Evolutionary conservation across 2,888 invertebrate species (phyloP), one percentile per base, ranked within the genome.

Genomic region (Tuta absoluta): DNA sequence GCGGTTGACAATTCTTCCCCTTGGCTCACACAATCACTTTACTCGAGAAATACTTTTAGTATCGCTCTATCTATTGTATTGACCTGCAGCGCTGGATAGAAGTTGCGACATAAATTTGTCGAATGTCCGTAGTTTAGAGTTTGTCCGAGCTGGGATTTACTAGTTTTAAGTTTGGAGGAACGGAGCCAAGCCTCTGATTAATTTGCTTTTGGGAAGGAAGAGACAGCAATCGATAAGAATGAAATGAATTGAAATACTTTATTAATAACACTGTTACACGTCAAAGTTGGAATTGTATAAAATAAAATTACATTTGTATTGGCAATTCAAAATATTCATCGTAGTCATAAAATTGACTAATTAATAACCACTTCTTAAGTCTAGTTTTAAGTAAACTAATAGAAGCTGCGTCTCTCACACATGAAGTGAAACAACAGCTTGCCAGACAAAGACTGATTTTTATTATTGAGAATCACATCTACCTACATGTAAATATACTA

Each of bases 61-160:
- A 67, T 71, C 65, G 70, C 67, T 67, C 71, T 68, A 74, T 75
- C 75, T 73, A 79, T 79, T 78, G 81, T 81, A 82, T 78, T 81
- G 82, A 80, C 81, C 80, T 79, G 79, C 75, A 76, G 75, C 69
- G 76, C 73, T 74, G 75, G 78, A 79, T 76, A 72, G 79, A 84
- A 84, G 74, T 85, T 85, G 63, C 71, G 71, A 76, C 75, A 85
- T 86, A 86, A 85, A 86, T 82, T 79, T 79, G 71, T 78, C 75
- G 72, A 68, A 69, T 75, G 77, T 80, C 80, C 70, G 66, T 70
- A 73, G 71, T 72, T 66, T 66, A 62, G 66, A 66, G 24, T 63
- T 21, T 37, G 66, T 56, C 63, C 66, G 48, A 63, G 48, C 61
- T 62, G 48, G 62, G 70, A 72, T 70, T 72, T 75, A 67, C 71